Percentiles rank a stretch among this genome's conserved stretches.
phyloP scores from a whole-genome alignment of 2,113 vertebrate species.

The Mesoclemmys tuberculata region DNA sequence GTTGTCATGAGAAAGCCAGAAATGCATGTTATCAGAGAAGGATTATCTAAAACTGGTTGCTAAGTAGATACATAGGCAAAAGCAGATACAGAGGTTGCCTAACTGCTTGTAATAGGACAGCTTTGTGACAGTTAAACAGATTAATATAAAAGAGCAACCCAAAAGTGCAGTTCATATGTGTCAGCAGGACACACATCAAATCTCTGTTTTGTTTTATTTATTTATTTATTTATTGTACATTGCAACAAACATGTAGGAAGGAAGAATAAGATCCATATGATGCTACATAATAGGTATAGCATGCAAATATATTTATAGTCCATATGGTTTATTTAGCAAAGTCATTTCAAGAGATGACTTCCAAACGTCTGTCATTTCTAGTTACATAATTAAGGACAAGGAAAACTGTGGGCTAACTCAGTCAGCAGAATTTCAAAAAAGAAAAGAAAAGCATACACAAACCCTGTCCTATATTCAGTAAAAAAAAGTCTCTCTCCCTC shows the following conservation, averaged over 20 bases:
- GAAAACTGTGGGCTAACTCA: background rate
- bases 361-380: background rate
- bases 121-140: background rate
- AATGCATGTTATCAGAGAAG: background rate
- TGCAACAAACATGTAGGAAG: background rate
- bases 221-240: too few species aligned
- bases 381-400: background rate
- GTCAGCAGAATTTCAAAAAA: background rate
- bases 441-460: background rate
- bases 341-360: background rate
- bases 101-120: background rate
- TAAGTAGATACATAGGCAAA: background rate
- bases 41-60: background rate
- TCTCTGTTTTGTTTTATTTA: background rate
- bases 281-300: background rate
- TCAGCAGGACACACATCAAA: background rate
- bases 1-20: background rate
- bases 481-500: background rate
- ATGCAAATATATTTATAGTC: background rate
- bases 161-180: background rate
- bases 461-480: background rate
- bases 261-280: background rate
- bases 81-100: background rate
- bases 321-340: background rate
- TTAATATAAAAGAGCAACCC: background rate